Conservation (phyloP, 2,888 invertebrate genomes). For the Cryptocheilus praepositus region DNA sequence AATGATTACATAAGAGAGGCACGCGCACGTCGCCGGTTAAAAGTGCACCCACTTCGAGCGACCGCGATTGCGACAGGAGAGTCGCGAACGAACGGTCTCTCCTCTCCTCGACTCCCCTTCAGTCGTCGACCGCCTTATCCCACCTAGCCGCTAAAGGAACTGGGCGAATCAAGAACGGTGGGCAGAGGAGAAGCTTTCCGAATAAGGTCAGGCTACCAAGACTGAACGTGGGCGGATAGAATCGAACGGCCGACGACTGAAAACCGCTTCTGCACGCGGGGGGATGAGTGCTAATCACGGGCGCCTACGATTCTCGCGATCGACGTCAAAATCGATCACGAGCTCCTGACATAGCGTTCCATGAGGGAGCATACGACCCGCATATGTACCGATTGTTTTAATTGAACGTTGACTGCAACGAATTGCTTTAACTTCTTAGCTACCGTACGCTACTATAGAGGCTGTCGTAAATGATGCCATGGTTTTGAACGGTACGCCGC, state of each 20-base stretch:
- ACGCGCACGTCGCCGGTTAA: conserved; percentile 31
- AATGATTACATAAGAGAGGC: background rate
- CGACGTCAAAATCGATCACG: background rate
- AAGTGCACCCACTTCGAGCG: conserved; percentile 32
- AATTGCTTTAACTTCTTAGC: too few relatives aligned
- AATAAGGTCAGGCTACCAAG: conserved; percentile 71
- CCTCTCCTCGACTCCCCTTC: background rate
- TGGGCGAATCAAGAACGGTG: conserved; percentile 51
- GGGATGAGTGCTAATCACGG: conserved; percentile 15
- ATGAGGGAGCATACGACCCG: conserved; percentile 12
- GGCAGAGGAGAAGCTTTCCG: conserved; percentile 71
- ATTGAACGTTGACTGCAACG: too few relatives aligned
- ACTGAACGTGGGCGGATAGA: conserved; percentile 61
- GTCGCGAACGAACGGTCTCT: conserved; percentile 8
- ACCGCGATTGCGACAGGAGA: conserved; percentile 23
- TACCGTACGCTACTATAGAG: too few relatives aligned
- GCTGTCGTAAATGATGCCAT: too few relatives aligned
- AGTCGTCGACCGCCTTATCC: conserved; percentile 6
- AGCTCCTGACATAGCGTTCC: conserved; percentile 3
- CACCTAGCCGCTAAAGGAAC: conserved; percentile 11
- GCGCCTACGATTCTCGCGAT: conserved; percentile 9
- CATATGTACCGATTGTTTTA: too few relatives aligned
- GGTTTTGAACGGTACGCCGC: too few relatives aligned
- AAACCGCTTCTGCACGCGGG: background rate
- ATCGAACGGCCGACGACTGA: conserved; percentile 42